Evolutionary conservation across 2,888 invertebrate genomes (phyloP), one percentile per base, ranked within the genome.

Genomic region (Acronicta leporina): DNA sequence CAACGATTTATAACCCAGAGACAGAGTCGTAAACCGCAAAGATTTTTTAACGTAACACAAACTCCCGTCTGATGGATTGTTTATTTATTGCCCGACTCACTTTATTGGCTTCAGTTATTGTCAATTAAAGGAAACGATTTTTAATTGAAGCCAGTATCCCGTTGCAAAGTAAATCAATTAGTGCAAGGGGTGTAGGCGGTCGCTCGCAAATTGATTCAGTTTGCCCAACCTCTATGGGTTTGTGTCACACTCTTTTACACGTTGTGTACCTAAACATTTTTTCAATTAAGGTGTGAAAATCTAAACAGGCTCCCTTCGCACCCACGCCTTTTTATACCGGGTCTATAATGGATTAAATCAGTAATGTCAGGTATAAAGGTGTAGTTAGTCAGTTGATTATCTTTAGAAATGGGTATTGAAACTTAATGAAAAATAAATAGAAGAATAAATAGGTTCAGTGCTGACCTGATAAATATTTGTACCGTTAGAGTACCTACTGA

Each of bases 91-190:
- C 76, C 72, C 64, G 63, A 68, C 77, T 79, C 69, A 78, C 74
- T 87, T 82, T 80, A 80, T 80, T 68, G 74, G 71, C 73, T 75
- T 64, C 67, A 58, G 83, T 84, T 87, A 85, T 87, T 85, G 85
- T 87, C 87, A 88, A 87, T 88, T 87, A 88, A 84, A 86, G 84
- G 83, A 81, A 87, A 85, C 80, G 79, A 78, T 89, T 90, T 89
- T 91, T 89, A 90, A 91, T 90, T 88, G 89, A 87, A 84, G 68
- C 73, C 73, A 73, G 87, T 88, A 88, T 91, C 87, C 81, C 67
- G 85, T 92, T 88, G 82, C 92, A 88, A 89, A 90, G 92, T 90
- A 92, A 93, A 92, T 90, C 92, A 92, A 93, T 93, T 92, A 93
- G 88, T 85, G 82, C 77, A 81, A 83, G 81, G 84, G 85, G 84